Base-by-base conservation (phyloP, 2,113 vertebrate species). In the Nipponia nippon region DNA sequence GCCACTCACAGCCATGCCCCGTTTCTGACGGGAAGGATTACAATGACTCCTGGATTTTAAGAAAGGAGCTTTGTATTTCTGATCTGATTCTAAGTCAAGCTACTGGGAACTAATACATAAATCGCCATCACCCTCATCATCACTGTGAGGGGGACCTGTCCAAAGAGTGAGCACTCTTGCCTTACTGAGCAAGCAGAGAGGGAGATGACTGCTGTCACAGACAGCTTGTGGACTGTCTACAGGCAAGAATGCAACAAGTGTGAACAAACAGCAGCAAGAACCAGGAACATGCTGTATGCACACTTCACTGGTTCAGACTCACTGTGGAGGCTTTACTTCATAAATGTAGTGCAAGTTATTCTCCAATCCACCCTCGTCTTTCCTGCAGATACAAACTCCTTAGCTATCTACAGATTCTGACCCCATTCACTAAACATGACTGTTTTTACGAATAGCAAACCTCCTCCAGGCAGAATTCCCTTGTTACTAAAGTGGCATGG, bases 381-480 rank as follows among this genome's bases (percentile, higher is more conserved):
- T 84, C 36, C 86, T 81, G 44, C 29, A 76, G 36, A 92, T 69
- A 61, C 22, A 82, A 80, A 87, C 14, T 32, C 15, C 42, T 72
- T 58, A 50, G 23, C 90, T 49, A 29, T 82, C 52, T 25, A 49
- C 34, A 38, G 38, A 66, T 87, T 87, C 83, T 90, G 84, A 94
- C 77, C 78, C 83, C 73, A 70, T 87, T 91, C 81, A 79, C 46
- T 79, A 69, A 72, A 79, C 32, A 47, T 10, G 10, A 77, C 66
- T 65, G 61, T 7, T 70, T 79, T 89, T 53, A 73, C 7, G 2
- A 93, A 83, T 29, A 85, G 49, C 53, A 92, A 92, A 52, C 58
- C 79, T 94, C 82, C 84, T 86, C 36, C 67, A 83, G 85, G 67
- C 73, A 95, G 90, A 96, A 93, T 85, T 94, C 61, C 66, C 78